Evolutionary conservation across 1,140 invertebrate genomes (phyloP).

Genomic region (Sycobia sp.): DNA sequence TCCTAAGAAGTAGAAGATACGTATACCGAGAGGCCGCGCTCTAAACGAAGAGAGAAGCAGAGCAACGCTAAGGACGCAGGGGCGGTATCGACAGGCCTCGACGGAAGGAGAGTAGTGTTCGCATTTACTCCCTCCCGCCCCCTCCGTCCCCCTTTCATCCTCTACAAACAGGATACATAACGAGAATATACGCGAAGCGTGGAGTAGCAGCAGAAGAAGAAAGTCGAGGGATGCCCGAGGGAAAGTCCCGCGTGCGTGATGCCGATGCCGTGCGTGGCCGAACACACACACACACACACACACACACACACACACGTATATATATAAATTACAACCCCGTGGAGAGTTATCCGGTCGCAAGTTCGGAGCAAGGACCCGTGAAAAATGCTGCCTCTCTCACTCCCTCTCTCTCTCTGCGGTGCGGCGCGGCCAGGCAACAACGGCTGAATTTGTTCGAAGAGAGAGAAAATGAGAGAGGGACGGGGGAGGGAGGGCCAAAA

Average conservation of each 20-base stretch:
- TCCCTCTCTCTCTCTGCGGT: too few species aligned
- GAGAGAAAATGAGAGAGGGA: constrained; percentile 1
- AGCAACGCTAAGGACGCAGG: too few species aligned
- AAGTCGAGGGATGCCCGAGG: constrained; percentile 5
- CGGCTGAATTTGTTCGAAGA: too few species aligned
- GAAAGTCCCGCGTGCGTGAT: constrained; percentile 8
- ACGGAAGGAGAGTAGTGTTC: background rate
- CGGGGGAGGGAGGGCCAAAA: constrained; percentile 1
- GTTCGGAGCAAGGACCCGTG: constrained; percentile 12
- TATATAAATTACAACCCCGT: too few species aligned
- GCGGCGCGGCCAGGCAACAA: constrained; percentile 1
- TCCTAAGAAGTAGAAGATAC: background rate
- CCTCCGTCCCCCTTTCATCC: too few species aligned
- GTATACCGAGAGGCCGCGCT: too few species aligned
- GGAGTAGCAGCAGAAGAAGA: too few species aligned
- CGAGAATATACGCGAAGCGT: constrained; percentile 7
- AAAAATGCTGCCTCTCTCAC: too few species aligned
- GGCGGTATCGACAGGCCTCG: too few species aligned
- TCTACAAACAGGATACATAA: background rate
- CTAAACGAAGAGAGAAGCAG: too few species aligned
- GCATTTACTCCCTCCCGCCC: constrained; percentile 7
- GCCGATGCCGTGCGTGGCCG: background rate
- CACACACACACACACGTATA: too few species aligned
- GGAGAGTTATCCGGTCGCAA: too few species aligned
- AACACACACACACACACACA: constrained; percentile 1